These are phyloP conservation scores for Hylyphantes graminicola DNA, from an alignment of 1,140 invertebrate species.

Conservation along the genomic window DNA sequence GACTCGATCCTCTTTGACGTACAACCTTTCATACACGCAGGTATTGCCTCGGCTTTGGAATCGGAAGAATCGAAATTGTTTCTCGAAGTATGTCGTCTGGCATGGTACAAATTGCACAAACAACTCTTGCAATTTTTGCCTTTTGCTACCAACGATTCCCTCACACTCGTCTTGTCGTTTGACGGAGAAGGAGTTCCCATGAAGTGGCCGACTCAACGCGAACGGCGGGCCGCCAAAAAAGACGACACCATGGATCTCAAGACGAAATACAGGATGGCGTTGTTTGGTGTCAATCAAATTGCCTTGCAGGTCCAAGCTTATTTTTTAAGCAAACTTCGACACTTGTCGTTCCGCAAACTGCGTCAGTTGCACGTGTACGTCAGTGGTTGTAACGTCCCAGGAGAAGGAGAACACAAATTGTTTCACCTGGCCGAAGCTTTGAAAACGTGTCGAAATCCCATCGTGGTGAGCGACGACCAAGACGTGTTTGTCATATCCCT, in stretches of 20 bases:
- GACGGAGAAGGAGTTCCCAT: neutral
- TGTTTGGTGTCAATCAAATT: constrained; percentile 21
- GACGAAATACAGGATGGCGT: neutral
- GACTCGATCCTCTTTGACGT: constrained; percentile 18
- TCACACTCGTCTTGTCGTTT: constrained; percentile 10
- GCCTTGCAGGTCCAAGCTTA: neutral
- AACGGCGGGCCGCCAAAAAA: constrained; percentile 1
- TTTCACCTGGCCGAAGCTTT: constrained; percentile 10
- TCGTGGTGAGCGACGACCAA: constrained; percentile 3
- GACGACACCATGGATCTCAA: neutral
- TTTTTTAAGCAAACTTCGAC: neutral
- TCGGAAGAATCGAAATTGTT: neutral
- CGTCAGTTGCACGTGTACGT: neutral
- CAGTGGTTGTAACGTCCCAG: neutral
- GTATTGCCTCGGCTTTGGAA: neutral
- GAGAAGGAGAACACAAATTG: constrained; percentile 29
- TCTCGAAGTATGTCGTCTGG: neutral
- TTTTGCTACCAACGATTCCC: neutral
- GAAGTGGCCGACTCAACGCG: constrained; percentile 35
- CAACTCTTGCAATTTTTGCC: neutral
- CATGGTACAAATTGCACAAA: neutral
- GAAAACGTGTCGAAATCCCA: neutral
- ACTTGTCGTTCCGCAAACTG: neutral
- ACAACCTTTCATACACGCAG: neutral
- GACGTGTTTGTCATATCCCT: constrained; percentile 23